A percentile compares a stretch with the other conserved stretches of the same genome.
Evolutionary conservation across 1,140 invertebrate species (phyloP).

Genomic region (Drosophila gunungcola): DNA sequence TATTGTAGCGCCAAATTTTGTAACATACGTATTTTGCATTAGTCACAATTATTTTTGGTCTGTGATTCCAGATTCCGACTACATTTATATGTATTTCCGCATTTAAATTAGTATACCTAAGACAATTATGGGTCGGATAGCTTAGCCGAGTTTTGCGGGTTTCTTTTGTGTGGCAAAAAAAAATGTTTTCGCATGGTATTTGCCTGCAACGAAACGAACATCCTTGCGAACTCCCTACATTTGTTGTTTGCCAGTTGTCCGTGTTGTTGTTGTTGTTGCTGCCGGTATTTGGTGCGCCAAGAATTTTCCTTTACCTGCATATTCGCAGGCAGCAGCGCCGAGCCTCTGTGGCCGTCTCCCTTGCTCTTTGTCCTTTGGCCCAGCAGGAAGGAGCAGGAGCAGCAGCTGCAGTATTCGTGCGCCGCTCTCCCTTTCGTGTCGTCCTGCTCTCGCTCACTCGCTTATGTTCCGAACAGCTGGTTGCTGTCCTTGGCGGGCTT

Average conservation of each 20-base stretch:
- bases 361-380: constrained; percentile 5
- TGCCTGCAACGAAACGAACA: background rate
- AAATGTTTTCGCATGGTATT: constrained; percentile 2
- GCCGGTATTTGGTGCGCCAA: constrained; percentile 7
- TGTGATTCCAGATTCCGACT: too few relatives aligned
- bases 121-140: background rate
- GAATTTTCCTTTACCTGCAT: constrained; percentile 37
- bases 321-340: constrained; percentile 7
- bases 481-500: constrained; percentile 42
- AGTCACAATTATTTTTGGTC: too few relatives aligned
- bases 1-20: too few relatives aligned
- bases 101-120: background rate
- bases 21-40: too few relatives aligned
- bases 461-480: constrained; percentile 22
- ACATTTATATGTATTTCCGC: too few relatives aligned
- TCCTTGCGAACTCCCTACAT: constrained; percentile 23
- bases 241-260: background rate
- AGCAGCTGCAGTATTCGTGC: constrained; percentile 19
- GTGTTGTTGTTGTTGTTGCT: background rate
- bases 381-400: constrained; percentile 38
- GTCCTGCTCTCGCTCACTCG: constrained; percentile 4
- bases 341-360: background rate
- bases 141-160: background rate
- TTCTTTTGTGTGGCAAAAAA: background rate
- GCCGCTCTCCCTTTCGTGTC: constrained; percentile 1